phyloP scores from a whole-genome alignment of 92 coral and sea anemone species.

The Porites lobata region DNA sequence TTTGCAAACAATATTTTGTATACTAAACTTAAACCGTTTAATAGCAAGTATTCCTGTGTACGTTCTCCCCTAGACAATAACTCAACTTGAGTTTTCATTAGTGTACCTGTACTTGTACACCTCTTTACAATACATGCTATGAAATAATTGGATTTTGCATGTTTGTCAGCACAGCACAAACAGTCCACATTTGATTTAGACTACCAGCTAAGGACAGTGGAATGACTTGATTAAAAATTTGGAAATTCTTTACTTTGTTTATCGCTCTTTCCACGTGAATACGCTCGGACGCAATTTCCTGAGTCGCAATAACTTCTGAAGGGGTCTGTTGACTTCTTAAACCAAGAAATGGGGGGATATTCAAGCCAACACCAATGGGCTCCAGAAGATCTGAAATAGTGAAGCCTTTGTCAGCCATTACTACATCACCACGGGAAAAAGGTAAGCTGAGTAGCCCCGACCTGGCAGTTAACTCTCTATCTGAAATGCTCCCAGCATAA shows the following conservation, averaged over 20 bases:
- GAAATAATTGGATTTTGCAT: conserved; percentile 52
- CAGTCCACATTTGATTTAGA: conserved; percentile 69
- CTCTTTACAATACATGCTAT: too few relatives aligned
- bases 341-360: conserved; percentile 23
- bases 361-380: conserved; percentile 27
- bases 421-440: conserved; percentile 12
- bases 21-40: too few relatives aligned
- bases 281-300: conserved; percentile 56
- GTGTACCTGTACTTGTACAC: too few relatives aligned
- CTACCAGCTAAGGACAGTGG: conserved; percentile 56
- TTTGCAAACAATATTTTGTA: too few relatives aligned
- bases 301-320: conserved; percentile 28
- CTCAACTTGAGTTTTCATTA: too few relatives aligned
- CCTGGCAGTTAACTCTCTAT: background rate
- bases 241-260: too few relatives aligned
- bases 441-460: conserved; percentile 39
- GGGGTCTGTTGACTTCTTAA: too few relatives aligned
- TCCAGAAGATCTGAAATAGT: conserved; percentile 44
- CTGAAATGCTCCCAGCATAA: too few relatives aligned
- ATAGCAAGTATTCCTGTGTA: too few relatives aligned
- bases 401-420: conserved; percentile 4
- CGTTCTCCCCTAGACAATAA: too few relatives aligned
- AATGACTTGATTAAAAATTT: conserved; percentile 33
- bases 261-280: conserved; percentile 23
- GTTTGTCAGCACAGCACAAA: conserved; percentile 55